Conservation (phyloP, 2,888 invertebrate species). For the Volucella inflata region DNA sequence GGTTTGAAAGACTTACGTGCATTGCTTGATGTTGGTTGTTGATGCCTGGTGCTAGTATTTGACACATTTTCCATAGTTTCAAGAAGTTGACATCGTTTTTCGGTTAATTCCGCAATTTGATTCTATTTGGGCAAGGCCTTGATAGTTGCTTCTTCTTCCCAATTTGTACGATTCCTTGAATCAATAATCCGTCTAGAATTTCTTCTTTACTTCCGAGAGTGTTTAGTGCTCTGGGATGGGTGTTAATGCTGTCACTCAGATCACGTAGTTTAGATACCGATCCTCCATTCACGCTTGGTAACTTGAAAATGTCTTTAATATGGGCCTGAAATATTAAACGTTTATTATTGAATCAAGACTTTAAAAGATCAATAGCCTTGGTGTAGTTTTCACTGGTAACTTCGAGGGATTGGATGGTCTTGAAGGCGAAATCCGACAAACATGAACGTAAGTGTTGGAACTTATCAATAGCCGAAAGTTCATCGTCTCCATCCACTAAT, state of each 20-base stretch:
- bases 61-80: slow-evolving; percentile 37
- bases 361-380: slow-evolving; percentile 30
- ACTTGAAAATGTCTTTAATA: slow-evolving; percentile 25
- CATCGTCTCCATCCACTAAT: slow-evolving; percentile 10
- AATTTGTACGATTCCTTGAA: slow-evolving; percentile 43
- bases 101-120: slow-evolving; percentile 32
- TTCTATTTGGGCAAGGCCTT: slow-evolving; percentile 43
- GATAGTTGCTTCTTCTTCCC: slow-evolving; percentile 54
- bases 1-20: slow-evolving; percentile 1
- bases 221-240: slow-evolving; percentile 39
- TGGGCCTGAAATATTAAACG: slow-evolving; percentile 49
- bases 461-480: slow-evolving; percentile 16
- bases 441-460: slow-evolving; percentile 14
- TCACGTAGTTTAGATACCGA: slow-evolving; percentile 21
- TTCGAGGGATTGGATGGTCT: slow-evolving; percentile 8
- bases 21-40: slow-evolving; percentile 4
- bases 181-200: slow-evolving; percentile 57
- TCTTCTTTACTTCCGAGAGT: slow-evolving; percentile 39
- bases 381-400: slow-evolving; percentile 21
- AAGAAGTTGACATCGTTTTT: slow-evolving; percentile 51
- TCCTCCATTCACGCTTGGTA: slow-evolving; percentile 19
- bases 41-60: slow-evolving; percentile 5
- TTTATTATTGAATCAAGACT: slow-evolving; percentile 31
- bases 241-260: slow-evolving; percentile 27
- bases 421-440: slow-evolving; percentile 8